Percentiles rank a stretch among this genome's conserved stretches.
These are phyloP conservation scores for Drosophila atripex DNA, from an alignment of 2,888 invertebrate species.

Conservation along the genomic window DNA sequence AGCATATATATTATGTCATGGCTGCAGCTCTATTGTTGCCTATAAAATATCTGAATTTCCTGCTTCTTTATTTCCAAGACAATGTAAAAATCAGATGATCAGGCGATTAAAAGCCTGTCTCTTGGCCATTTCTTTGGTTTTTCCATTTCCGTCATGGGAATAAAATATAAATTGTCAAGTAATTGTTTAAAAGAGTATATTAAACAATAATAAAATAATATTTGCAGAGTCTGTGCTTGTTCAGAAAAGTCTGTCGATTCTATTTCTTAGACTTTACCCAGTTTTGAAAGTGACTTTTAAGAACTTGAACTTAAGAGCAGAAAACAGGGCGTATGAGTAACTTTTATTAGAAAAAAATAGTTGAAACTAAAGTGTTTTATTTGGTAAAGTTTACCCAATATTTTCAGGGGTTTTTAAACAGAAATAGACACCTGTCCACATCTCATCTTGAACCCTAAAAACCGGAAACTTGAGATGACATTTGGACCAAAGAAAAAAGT, in stretches of 20 bases:
- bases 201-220: neutral
- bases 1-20: constrained; percentile 32
- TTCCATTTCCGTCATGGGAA: constrained; percentile 33
- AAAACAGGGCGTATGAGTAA: constrained; percentile 2
- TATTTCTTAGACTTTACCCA: neutral
- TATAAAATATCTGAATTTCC: constrained; percentile 21
- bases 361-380: neutral
- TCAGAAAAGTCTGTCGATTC: neutral
- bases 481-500: constrained; percentile 8
- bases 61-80: constrained; percentile 35
- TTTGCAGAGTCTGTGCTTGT: constrained; percentile 20
- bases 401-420: neutral
- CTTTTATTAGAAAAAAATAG: neutral
- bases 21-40: constrained; percentile 26
- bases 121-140: neutral
- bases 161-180: neutral
- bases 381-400: neutral
- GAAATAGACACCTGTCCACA: neutral
- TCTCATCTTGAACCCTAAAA: constrained; percentile 18
- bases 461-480: constrained; percentile 45
- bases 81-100: constrained; percentile 8
- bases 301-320: no score
- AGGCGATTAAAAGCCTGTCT: no score
- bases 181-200: neutral
- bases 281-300: neutral